Conservation (phyloP, 1,140 invertebrate genomes). For the Brachystomella parvula region DNA sequence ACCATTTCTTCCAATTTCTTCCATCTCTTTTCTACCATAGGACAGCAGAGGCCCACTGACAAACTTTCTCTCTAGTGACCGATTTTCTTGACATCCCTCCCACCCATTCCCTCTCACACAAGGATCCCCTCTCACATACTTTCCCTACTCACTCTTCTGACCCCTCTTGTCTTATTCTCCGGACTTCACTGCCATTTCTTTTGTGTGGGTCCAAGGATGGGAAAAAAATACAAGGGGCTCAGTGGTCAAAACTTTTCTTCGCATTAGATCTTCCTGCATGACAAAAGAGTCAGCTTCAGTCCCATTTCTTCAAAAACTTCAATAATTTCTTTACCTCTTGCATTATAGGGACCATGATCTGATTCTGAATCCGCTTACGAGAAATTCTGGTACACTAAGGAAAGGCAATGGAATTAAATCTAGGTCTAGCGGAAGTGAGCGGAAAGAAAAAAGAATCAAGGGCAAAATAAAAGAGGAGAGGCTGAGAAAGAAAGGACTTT, state of each 20-base stretch:
- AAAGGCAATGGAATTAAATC: too few relatives aligned
- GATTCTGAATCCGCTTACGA: too few relatives aligned
- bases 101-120: neutral
- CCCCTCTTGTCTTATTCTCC: neutral
- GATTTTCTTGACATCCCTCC: neutral
- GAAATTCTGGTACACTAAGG: too few relatives aligned
- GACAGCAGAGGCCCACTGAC: neutral
- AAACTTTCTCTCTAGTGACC: constrained; percentile 7
- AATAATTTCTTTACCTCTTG: too few relatives aligned
- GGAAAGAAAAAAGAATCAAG: too few relatives aligned
- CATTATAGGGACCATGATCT: too few relatives aligned
- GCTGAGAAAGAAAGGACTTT: too few relatives aligned
- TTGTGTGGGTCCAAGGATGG: neutral
- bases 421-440: too few relatives aligned
- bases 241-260: neutral
- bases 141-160: neutral
- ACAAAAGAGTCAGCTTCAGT: too few relatives aligned
- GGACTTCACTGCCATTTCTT: neutral
- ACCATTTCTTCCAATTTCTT: neutral
- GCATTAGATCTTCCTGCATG: too few relatives aligned
- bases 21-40: neutral
- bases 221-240: neutral
- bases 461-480: too few relatives aligned
- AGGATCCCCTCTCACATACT: neutral
- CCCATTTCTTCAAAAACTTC: too few relatives aligned